Conservation (phyloP, 2,113 vertebrate genomes). For the Podarcis raffonei region DNA sequence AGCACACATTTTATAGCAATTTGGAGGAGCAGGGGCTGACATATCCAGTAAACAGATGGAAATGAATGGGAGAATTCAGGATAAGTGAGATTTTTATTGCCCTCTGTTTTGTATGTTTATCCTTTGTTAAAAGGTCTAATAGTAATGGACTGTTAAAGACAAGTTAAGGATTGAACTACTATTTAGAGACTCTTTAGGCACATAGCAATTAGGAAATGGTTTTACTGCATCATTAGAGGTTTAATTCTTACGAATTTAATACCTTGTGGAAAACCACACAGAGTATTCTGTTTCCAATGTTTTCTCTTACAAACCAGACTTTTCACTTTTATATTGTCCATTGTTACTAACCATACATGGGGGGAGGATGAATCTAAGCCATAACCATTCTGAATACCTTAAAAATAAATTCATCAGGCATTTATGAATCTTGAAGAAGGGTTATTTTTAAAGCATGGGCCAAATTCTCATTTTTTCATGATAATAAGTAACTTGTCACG, state of each 20-base stretch:
- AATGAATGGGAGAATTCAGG: background rate
- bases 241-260: constrained; percentile 36
- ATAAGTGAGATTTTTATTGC: constrained; percentile 1
- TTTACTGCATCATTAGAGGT: constrained; percentile 16
- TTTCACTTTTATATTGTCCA: background rate
- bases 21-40: background rate
- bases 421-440: background rate
- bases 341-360: background rate
- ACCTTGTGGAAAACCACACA: constrained; percentile 5
- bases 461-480: background rate
- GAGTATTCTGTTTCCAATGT: constrained; percentile 19
- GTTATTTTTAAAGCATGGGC: background rate
- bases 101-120: constrained; percentile 28
- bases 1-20: background rate
- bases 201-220: constrained; percentile 36
- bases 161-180: constrained; percentile 20
- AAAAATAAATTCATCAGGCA: background rate
- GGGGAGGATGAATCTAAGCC: background rate
- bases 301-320: constrained; percentile 35
- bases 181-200: constrained; percentile 43
- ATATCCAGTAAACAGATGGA: background rate
- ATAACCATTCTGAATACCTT: background rate
- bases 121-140: constrained; percentile 29
- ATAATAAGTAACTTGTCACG: constrained; percentile 6
- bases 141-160: constrained; percentile 42